Percentiles rank a stretch among this genome's conserved stretches.
phyloP scores from a whole-genome alignment of 2,888 invertebrate genomes.

The Agapetus fuscipes region DNA sequence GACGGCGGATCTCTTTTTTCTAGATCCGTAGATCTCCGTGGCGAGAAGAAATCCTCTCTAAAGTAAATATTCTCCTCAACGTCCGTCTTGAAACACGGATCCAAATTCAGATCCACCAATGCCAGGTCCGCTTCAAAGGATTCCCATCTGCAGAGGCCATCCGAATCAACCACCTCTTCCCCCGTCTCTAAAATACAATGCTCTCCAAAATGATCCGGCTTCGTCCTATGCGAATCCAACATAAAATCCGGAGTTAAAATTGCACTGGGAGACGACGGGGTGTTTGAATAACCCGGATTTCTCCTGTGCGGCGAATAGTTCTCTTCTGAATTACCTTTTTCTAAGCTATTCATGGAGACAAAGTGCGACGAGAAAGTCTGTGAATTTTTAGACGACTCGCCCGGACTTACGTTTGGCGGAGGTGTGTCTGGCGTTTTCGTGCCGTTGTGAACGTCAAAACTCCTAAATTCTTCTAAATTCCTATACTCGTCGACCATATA shows the following conservation, averaged over 20 bases:
- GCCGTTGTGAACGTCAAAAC: slow-evolving; percentile 8
- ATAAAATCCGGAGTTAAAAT: slow-evolving; percentile 39
- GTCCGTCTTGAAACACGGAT: slow-evolving; percentile 52
- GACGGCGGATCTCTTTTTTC: slow-evolving; percentile 50
- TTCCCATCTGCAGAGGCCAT: slow-evolving; percentile 51
- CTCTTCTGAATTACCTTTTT: slow-evolving; percentile 32
- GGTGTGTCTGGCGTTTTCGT: slow-evolving; percentile 57
- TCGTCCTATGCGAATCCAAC: slow-evolving; percentile 4
- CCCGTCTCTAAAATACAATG: slow-evolving; percentile 14
- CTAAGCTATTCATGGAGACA: slow-evolving; percentile 44
- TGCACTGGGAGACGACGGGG: slow-evolving; percentile 46
- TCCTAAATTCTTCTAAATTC: too few species aligned
- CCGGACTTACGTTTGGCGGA: slow-evolving; percentile 51
- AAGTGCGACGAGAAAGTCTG: slow-evolving; percentile 56
- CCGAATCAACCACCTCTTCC: slow-evolving; percentile 31
- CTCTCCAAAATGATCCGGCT: slow-evolving; percentile 14
- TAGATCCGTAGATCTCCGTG: slow-evolving; percentile 33
- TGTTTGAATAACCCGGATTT: slow-evolving; percentile 22
- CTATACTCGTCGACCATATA: too few species aligned
- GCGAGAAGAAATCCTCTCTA: slow-evolving; percentile 48
- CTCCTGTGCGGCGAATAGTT: slow-evolving; percentile 11
- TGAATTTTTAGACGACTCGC: slow-evolving; percentile 38
- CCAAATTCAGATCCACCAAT: slow-evolving; percentile 50
- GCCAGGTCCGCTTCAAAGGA: slow-evolving; percentile 53
- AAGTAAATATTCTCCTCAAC: slow-evolving; percentile 52